Evolutionary conservation across 1,140 invertebrate genomes (phyloP).

Genomic region (Zaprionus ornatus): DNA sequence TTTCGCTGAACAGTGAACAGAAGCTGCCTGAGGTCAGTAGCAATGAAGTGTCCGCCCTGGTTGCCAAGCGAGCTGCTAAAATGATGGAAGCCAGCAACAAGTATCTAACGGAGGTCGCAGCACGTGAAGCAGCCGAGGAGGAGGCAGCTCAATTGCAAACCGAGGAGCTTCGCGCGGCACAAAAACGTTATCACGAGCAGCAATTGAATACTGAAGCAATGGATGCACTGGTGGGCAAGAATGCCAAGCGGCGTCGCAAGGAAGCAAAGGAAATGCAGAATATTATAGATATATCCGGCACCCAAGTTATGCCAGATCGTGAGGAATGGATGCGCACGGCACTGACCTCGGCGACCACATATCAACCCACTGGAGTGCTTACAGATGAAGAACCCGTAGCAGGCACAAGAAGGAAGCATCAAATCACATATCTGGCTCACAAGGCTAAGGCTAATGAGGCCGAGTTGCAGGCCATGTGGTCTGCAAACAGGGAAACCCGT

Average conservation of each 20-base stretch:
- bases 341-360: conserved; percentile 89
- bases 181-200: conserved; percentile 66
- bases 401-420: conserved; percentile 93
- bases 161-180: conserved; percentile 43
- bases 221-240: conserved; percentile 76
- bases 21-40: conserved; percentile 76
- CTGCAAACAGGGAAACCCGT: conserved; percentile 92
- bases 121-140: conserved; percentile 31
- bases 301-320: conserved; percentile 91
- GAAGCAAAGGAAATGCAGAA: conserved; percentile 85
- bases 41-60: conserved; percentile 73
- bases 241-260: conserved; percentile 82
- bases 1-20: conserved; percentile 84
- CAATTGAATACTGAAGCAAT: conserved; percentile 64
- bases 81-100: conserved; percentile 67
- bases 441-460: conserved; percentile 97
- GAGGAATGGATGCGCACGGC: conserved; percentile 92
- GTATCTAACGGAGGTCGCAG: conserved; percentile 38
- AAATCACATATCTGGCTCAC: conserved; percentile 97
- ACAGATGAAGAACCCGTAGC: conserved; percentile 86
- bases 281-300: conserved; percentile 93
- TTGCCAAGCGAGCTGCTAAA: conserved; percentile 74
- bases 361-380: conserved; percentile 75
- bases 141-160: conserved; percentile 30
- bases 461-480: conserved; percentile 97